phyloP scores from a whole-genome alignment of 1,140 invertebrate genomes.

The Diabrotica undecimpunctata region DNA sequence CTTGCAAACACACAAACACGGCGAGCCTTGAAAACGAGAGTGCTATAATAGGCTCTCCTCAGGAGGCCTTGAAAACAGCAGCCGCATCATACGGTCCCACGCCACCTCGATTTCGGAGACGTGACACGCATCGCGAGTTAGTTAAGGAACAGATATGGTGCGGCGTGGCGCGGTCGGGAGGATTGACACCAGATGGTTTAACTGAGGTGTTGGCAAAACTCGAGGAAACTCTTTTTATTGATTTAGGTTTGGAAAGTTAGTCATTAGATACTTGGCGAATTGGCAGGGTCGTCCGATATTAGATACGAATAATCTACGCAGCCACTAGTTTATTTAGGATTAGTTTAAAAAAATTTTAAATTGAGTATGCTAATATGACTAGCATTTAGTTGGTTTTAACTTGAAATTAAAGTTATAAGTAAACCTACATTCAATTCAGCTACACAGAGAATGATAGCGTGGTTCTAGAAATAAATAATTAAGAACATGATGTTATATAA shows the following conservation, averaged over 20 bases:
- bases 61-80: slow-evolving; percentile 19
- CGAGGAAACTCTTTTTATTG: neutral
- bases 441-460: no score
- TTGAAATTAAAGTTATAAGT: no score
- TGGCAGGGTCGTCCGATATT: no score
- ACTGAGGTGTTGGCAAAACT: neutral
- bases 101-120: slow-evolving; percentile 22
- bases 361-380: no score
- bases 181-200: neutral
- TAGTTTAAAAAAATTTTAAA: no score
- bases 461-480: no score
- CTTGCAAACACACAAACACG: slow-evolving; percentile 3
- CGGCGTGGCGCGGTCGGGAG: slow-evolving; percentile 4
- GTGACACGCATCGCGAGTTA: slow-evolving; percentile 32
- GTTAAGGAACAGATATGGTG: slow-evolving; percentile 29
- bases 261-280: no score
- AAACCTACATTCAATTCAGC: no score
- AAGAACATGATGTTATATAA: no score
- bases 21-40: slow-evolving; percentile 13
- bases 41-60: neutral
- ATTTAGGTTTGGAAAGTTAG: neutral
- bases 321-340: no score
- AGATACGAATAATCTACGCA: no score
- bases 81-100: slow-evolving; percentile 23
- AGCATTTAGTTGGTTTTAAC: no score